phyloP scores from a whole-genome alignment of 2,113 vertebrate species.

The Eonycteris spelaea region DNA sequence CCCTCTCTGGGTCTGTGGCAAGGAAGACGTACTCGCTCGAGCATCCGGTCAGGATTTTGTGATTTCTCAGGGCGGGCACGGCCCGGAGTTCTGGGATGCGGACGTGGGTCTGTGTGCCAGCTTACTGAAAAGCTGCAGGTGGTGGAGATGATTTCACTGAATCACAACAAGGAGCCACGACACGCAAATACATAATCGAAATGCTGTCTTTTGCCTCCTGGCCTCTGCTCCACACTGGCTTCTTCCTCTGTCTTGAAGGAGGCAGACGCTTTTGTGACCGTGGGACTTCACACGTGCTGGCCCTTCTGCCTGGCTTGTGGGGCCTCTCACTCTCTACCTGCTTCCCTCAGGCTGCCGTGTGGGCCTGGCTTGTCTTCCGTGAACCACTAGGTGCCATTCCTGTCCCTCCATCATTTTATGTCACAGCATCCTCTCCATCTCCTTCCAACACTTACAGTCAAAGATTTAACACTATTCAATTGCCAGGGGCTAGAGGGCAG shows the following conservation, averaged over 20 bases:
- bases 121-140: background rate
- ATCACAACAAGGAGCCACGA: background rate
- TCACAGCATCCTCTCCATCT: background rate
- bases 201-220: too few relatives aligned
- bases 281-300: background rate
- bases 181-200: fast-evolving
- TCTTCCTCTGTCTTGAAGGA: background rate
- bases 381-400: background rate
- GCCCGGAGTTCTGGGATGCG: background rate
- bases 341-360: background rate
- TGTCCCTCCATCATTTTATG: background rate
- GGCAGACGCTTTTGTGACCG: background rate
- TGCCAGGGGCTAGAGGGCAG: background rate
- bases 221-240: background rate
- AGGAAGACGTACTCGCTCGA: background rate
- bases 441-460: background rate
- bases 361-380: too few relatives aligned
- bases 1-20: background rate
- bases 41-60: background rate
- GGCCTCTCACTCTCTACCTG: background rate
- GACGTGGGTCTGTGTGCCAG: background rate
- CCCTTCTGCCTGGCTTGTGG: background rate
- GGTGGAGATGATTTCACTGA: background rate
- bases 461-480: background rate
- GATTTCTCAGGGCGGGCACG: background rate